phyloP scores from a whole-genome alignment of 2,888 invertebrate genomes.

The Cerastis rubricosa region DNA sequence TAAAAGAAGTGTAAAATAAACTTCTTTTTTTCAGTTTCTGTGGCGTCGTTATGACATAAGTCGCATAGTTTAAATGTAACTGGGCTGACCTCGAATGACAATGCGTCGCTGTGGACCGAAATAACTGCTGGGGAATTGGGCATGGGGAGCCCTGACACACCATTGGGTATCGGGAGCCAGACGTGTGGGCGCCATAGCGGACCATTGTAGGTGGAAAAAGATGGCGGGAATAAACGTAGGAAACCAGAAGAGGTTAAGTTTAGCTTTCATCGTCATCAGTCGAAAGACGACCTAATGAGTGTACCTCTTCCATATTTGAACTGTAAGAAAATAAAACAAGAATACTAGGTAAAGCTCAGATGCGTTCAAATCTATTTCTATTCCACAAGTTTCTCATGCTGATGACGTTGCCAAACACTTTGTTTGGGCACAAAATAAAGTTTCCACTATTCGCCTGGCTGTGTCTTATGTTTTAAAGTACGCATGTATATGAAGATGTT shows the following conservation, averaged over 20 bases:
- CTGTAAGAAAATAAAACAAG: too few species aligned
- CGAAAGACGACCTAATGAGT: background rate
- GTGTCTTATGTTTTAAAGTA: background rate
- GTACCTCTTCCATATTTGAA: too few species aligned
- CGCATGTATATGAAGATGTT: background rate
- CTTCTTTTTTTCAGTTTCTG: conserved; percentile 31
- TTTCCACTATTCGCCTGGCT: background rate
- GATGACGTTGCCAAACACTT: too few species aligned
- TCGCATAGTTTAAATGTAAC: conserved; percentile 29
- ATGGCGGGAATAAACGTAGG: background rate
- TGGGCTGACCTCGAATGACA: conserved; percentile 18
- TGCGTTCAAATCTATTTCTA: background rate
- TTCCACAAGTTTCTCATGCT: background rate
- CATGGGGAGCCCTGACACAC: background rate
- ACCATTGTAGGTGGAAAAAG: background rate
- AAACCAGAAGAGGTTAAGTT: background rate
- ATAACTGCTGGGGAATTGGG: conserved; percentile 5
- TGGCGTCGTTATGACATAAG: conserved; percentile 38
- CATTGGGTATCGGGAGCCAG: background rate
- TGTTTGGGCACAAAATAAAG: background rate
- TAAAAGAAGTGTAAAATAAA: conserved; percentile 27
- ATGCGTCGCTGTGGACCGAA: conserved; percentile 16
- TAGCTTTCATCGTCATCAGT: background rate
- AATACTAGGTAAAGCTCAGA: too few species aligned
- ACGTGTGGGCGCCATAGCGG: background rate